A percentile compares a stretch with the other conserved stretches of the same genome.
These are phyloP conservation scores for Zophobas morio DNA, from an alignment of 1,140 invertebrate species.

Conservation along the genomic window DNA sequence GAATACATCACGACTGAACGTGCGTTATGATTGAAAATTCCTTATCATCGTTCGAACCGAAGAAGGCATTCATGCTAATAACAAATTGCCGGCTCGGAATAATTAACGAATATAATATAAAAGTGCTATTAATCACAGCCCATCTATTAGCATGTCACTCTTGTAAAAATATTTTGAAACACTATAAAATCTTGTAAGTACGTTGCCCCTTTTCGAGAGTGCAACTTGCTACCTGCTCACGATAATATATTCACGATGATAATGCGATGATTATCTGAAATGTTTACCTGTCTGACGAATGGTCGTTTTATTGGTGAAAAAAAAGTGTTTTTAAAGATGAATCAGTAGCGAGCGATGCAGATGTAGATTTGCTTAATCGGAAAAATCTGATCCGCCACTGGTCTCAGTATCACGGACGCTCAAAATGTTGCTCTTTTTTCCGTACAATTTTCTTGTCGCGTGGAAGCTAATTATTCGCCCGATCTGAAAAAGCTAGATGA, in stretches of 20 bases:
- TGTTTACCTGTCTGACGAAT: conserved; percentile 3
- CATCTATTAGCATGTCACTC: conserved; percentile 17
- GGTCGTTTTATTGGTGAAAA: background rate
- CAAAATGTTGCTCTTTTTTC: too few relatives aligned
- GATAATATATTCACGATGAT: conserved; percentile 20
- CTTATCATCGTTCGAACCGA: conserved; percentile 10
- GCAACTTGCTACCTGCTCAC: background rate
- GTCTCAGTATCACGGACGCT: too few relatives aligned
- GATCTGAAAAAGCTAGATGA: too few relatives aligned
- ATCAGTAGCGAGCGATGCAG: background rate
- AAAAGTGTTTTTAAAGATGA: conserved; percentile 28
- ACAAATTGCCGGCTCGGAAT: background rate
- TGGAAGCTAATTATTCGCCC: too few relatives aligned
- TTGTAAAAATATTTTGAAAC: conserved; percentile 26
- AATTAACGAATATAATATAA: conserved; percentile 14
- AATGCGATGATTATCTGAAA: conserved; percentile 21
- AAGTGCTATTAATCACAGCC: conserved; percentile 12
- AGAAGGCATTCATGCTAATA: conserved; percentile 1
- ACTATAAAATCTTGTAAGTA: background rate
- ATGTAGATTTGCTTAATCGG: too few relatives aligned
- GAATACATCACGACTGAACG: conserved; percentile 9
- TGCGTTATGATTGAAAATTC: conserved; percentile 16
- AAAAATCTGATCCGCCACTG: too few relatives aligned
- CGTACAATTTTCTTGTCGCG: too few relatives aligned
- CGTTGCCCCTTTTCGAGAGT: background rate